Evolutionary conservation across 2,888 invertebrate genomes (phyloP).

Genomic region (Phengaris arion): DNA sequence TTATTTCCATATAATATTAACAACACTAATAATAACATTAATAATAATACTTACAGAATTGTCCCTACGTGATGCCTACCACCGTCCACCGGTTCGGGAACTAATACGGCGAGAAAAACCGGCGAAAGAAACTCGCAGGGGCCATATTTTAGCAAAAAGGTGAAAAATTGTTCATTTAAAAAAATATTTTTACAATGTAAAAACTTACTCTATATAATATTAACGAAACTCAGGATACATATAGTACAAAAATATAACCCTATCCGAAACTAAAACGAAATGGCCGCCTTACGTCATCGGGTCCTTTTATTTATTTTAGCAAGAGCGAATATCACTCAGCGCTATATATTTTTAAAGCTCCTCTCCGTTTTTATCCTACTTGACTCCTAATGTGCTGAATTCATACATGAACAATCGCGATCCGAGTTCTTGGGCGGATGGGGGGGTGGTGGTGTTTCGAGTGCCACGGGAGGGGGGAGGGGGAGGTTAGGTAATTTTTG

Average conservation of each 20-base stretch:
- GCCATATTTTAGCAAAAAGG: too few species aligned
- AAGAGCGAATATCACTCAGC: conserved; percentile 67
- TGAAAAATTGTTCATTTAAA: too few species aligned
- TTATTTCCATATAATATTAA: too few species aligned
- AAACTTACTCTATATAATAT: too few species aligned
- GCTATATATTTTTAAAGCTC: conserved; percentile 69
- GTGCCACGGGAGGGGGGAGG: conserved; percentile 40
- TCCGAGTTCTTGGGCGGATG: conserved; percentile 55
- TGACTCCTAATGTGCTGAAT: conserved; percentile 85
- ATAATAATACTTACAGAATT: too few species aligned
- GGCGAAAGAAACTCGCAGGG: too few species aligned
- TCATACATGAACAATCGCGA: conserved; percentile 83
- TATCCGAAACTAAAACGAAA: conserved; percentile 20
- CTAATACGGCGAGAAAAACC: too few species aligned
- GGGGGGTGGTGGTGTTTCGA: conserved; percentile 41
- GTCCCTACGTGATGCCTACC: too few species aligned
- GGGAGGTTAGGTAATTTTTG: conserved; percentile 37
- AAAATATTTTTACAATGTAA: too few species aligned
- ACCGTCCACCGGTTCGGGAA: too few species aligned
- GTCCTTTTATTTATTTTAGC: conserved; percentile 37
- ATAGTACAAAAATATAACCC: not conserved
- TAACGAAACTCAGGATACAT: too few species aligned
- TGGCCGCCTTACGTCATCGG: conserved; percentile 27
- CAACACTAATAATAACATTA: too few species aligned
- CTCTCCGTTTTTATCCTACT: conserved; percentile 80